Conservation (phyloP, 2,113 vertebrate species). For the Amphiprion percula region DNA sequence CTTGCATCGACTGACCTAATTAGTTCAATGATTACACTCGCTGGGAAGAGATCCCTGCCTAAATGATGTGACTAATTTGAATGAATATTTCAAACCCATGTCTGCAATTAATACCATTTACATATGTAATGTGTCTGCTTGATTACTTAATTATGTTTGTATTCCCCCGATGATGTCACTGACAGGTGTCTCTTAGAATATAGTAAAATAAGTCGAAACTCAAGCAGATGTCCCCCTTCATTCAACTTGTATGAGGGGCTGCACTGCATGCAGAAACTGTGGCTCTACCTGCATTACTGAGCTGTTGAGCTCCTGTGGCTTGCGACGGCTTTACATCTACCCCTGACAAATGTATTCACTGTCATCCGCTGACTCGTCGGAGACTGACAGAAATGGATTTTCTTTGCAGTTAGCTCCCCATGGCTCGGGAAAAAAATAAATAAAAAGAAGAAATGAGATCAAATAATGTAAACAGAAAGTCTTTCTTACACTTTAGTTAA, state of each 20-base stretch:
- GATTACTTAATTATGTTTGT: slow-evolving; percentile 80
- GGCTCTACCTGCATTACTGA: slow-evolving; percentile 30
- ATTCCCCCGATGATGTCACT: slow-evolving; percentile 64
- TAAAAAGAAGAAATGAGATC: not conserved
- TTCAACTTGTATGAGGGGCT: not conserved
- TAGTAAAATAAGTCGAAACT: slow-evolving; percentile 8
- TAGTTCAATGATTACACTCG: slow-evolving; percentile 74
- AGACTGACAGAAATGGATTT: slow-evolving; percentile 55
- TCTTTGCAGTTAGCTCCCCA: slow-evolving; percentile 27
- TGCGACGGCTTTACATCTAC: slow-evolving; percentile 38
- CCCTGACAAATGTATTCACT: slow-evolving; percentile 55
- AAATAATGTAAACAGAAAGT: not conserved
- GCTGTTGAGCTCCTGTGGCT: slow-evolving; percentile 37
- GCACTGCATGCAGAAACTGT: not conserved
- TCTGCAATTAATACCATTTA: slow-evolving; percentile 81
- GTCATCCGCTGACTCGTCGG: slow-evolving; percentile 47
- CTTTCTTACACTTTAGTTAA: slow-evolving; percentile 14
- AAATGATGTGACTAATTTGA: slow-evolving; percentile 78
- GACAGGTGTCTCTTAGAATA: slow-evolving; percentile 68
- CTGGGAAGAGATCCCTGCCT: slow-evolving; percentile 70
- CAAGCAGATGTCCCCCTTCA: slow-evolving; percentile 42
- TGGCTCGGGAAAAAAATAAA: slow-evolving; percentile 4
- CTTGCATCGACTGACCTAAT: slow-evolving; percentile 77
- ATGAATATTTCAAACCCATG: slow-evolving; percentile 81
- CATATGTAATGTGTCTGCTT: slow-evolving; percentile 78